Evolutionary conservation across 64 coral and sea anemone genomes (phyloP), one percentile per base, ranked within the genome.

Genomic region (Pachyseris speciosa): DNA sequence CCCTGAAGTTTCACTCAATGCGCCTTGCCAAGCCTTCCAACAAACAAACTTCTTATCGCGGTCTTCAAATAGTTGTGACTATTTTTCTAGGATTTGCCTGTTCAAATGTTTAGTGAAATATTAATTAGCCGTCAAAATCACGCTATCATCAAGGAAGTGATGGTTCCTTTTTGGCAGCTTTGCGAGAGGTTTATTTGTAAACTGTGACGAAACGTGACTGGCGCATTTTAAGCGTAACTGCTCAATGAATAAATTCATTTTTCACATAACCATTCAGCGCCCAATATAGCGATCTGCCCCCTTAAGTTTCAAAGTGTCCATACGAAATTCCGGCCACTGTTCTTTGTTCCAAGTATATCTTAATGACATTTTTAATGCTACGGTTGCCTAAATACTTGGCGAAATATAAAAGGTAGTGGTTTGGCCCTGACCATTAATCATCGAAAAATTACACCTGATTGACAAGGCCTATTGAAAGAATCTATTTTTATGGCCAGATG

Each of bases 251-350:
- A 58, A 58, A 39, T 40, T 27, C 1, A 81, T 81, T 81, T 55
- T 81, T n/a, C 11, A 61, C 51, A 39, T 3, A 79, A 52, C 19
- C 5, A 51, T 22, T 57, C 25, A 51, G 34, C 20, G 22, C 8
- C 16, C 32, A 61, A 63, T 81, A 61, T 39, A 31, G 27, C 19
- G 34, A 61, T 60, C 63, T 61, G 36, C 10, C 33, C 24, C 77
- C 52, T 26, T 38, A 40, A 39, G n/a, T 10, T 2, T 80, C 5
- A 13, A 58, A 58, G 49, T 36, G 50, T 36, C 7, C 59, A 19
- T 59, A 36, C 22, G 50, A 37, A 60, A 34, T 81, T 81, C 77
- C 77, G 77, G 77, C 48, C 57, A 39, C 26, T 58, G 13, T 40
- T 22, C 9, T 24, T 81, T 81, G 50, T 79, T 79, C 26, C 32